phyloP scores from a whole-genome alignment of 2,113 vertebrate genomes.

The Guaruba guarouba region DNA sequence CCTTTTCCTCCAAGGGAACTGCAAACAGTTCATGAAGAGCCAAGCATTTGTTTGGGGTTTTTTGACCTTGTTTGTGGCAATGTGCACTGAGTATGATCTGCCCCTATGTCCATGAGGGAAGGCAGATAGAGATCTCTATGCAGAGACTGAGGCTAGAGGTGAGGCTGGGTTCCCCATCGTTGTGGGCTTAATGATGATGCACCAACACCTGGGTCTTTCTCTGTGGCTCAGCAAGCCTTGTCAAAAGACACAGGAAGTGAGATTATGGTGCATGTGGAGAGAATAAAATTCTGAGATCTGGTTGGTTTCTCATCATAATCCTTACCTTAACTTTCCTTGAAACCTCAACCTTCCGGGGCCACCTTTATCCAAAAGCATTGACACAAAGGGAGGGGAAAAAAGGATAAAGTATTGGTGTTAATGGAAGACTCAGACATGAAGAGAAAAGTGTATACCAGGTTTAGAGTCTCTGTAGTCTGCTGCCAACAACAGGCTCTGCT shows the following conservation, averaged over 20 bases:
- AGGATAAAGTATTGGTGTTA: neutral
- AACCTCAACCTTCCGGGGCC: neutral
- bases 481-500: slow-evolving; percentile 14
- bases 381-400: neutral
- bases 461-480: neutral
- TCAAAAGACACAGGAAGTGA: neutral
- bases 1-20: neutral
- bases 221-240: neutral
- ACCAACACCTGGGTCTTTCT: neutral
- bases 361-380: neutral
- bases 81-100: neutral
- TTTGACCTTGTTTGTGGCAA: neutral
- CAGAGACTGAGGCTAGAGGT: neutral
- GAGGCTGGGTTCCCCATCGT: fast-evolving
- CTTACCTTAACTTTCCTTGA: neutral
- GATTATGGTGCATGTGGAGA: neutral
- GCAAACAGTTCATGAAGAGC: neutral
- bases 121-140: neutral
- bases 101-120: neutral
- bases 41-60: neutral
- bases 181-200: neutral
- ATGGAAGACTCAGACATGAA: slow-evolving; percentile 21
- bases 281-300: neutral
- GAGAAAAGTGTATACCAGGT: neutral
- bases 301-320: neutral